Percentiles rank a stretch among this genome's conserved stretches.
These are phyloP conservation scores for Prionailurus bengalensis DNA, from an alignment of 2,113 vertebrate genomes.

Conservation along the genomic window DNA sequence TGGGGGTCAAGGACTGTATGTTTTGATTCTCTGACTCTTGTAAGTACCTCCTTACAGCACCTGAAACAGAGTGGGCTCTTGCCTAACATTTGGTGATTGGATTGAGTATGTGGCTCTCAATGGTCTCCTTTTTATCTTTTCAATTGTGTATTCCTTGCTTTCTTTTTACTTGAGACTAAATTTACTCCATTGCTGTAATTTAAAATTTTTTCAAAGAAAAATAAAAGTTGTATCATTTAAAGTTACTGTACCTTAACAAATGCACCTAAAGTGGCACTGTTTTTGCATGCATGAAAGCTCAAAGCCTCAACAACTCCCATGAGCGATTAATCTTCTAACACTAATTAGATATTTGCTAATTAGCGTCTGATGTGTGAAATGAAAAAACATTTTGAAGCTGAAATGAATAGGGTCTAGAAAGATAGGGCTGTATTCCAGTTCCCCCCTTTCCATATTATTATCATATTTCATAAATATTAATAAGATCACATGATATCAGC, in stretches of 20 bases:
- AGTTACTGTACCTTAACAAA: conserved; percentile 92
- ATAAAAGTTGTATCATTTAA: conserved; percentile 88
- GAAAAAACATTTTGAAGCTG: conserved; percentile 95
- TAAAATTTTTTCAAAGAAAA: conserved; percentile 83
- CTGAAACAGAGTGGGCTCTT: background rate
- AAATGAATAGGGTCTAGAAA: conserved; percentile 91
- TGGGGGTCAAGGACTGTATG: background rate
- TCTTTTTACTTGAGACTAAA: conserved; percentile 70
- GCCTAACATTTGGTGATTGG: background rate
- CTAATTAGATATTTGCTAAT: conserved; percentile 98
- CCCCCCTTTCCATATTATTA: conserved; percentile 90
- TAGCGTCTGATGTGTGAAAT: conserved; percentile 96
- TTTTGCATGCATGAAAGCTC: conserved; percentile 91
- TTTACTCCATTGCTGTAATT: conserved; percentile 82
- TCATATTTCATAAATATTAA: conserved; percentile 95
- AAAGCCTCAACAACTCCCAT: conserved; percentile 92
- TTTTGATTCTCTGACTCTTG: background rate
- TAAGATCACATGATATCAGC: conserved; percentile 90
- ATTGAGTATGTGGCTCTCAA: background rate
- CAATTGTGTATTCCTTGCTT: conserved; percentile 51
- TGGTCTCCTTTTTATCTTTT: background rate
- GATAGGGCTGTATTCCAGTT: conserved; percentile 90
- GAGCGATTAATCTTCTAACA: conserved; percentile 97
- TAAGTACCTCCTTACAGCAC: background rate
- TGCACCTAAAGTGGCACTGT: conserved; percentile 89